A percentile compares a stretch with the other conserved stretches of the same genome.
phyloP scores from a whole-genome alignment of 2,888 invertebrate species.

The Crioceris asparagi region DNA sequence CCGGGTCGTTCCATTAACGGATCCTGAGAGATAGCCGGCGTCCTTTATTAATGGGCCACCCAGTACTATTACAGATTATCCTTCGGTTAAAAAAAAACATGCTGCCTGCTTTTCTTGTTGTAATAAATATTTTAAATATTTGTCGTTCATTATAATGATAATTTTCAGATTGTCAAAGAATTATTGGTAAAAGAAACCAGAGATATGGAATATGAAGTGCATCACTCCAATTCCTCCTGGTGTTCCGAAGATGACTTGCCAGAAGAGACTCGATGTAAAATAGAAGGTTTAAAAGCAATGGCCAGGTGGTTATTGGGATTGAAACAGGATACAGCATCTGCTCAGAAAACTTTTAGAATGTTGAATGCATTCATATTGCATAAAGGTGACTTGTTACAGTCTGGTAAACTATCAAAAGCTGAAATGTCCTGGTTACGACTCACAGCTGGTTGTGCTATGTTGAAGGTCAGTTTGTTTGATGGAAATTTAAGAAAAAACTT shows the following conservation, averaged over 20 bases:
- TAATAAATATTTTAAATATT: too few relatives aligned
- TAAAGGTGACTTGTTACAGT: slow-evolving; percentile 56
- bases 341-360: slow-evolving; percentile 91
- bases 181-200: slow-evolving; percentile 70
- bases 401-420: slow-evolving; percentile 63
- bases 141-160: too few relatives aligned
- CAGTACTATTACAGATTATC: too few relatives aligned
- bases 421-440: slow-evolving; percentile 85
- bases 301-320: slow-evolving; percentile 90
- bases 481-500: too few relatives aligned
- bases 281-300: slow-evolving; percentile 93
- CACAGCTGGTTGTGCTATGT: slow-evolving; percentile 89
- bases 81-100: too few relatives aligned
- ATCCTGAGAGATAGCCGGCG: too few relatives aligned
- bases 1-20: too few relatives aligned
- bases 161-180: slow-evolving; percentile 85
- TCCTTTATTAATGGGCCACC: too few relatives aligned
- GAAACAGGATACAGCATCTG: slow-evolving; percentile 76
- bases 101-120: too few relatives aligned
- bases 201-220: slow-evolving; percentile 38
- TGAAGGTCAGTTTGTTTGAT: too few relatives aligned
- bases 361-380: slow-evolving; percentile 87
- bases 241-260: slow-evolving; percentile 78
- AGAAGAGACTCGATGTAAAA: slow-evolving; percentile 83
- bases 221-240: slow-evolving; percentile 45